Percentiles rank a stretch among this genome's conserved stretches.
These are phyloP conservation scores for Athalia cordata DNA, from an alignment of 2,888 invertebrate species.

Conservation along the genomic window DNA sequence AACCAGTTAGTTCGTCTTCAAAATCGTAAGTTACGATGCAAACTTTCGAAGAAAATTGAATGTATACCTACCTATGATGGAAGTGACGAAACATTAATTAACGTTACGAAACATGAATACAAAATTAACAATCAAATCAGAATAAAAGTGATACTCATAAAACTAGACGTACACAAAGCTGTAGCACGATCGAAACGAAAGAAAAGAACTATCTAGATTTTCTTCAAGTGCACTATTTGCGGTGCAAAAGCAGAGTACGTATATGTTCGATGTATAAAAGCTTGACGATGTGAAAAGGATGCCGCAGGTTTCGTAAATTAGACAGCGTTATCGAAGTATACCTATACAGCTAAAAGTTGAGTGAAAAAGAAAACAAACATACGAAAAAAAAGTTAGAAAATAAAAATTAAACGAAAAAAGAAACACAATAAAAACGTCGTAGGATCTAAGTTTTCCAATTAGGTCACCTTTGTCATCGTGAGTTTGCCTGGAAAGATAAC, in stretches of 20 bases:
- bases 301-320: neutral
- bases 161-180: no score
- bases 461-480: constrained; percentile 35
- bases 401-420: neutral
- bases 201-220: no score
- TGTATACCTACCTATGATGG: no score
- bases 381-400: neutral
- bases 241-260: neutral
- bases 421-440: neutral
- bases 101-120: no score
- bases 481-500: constrained; percentile 22
- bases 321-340: constrained; percentile 19
- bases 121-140: no score
- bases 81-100: no score
- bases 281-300: neutral
- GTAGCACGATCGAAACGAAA: no score
- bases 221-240: neutral
- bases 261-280: constrained; percentile 1
- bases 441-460: constrained; percentile 45
- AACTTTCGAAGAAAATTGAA: no score
- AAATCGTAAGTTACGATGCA: no score
- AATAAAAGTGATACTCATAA: no score
- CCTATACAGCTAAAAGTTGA: neutral
- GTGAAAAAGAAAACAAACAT: neutral
- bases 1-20: no score